Base-by-base conservation (phyloP, 1,140 invertebrate species). In the Drosophila melanica region DNA sequence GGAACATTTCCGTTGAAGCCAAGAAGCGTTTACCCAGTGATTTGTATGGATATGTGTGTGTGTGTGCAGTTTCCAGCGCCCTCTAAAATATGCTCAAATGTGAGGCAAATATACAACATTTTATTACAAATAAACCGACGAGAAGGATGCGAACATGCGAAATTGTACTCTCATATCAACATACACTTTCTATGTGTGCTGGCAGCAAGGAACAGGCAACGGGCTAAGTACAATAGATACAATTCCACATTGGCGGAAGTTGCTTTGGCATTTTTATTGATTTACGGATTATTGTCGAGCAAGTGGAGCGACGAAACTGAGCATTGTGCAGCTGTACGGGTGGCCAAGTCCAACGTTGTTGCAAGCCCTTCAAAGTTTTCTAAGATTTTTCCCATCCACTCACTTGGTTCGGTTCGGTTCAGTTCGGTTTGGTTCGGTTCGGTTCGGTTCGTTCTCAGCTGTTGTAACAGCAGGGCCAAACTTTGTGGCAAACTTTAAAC, bases 261-360 rank as follows among this genome's bases (percentile, higher is more conserved):
- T 67, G 68, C 79, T 85, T 79, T 75, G 77, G 47, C 66, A 42
- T 77, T 77, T 71, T 77, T 79, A 85, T 85, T 84, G 81, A 84
- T 85, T 85, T 77, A 85, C 73, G 74, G 81, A 85, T 85, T 85
- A 85, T 66, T 77, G 68, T 76, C 35, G 44, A 66, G 50, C 27
- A 60, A 47, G 33, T 58, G 41, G 27, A 47, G 30, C 45, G 59
- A 35, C 11, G 41, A 57, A 57, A 12, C 41, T 37, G 53, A 37
- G 12, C 18, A 47, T 33, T 37, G 39, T 18, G 18, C 45, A 54
- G 44, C 27, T 53, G 33, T 9, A 55, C 18, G 42, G 9, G n/a
- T 16, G 53, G 9, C 33, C 14, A 2, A 65, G 18, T 9, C 5
- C 20, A 37, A 47, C 39, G 30, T 35, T n/a, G 37, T 6, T 16